Conservation (phyloP, 2,888 invertebrate species). For the Eudemis profundana region DNA sequence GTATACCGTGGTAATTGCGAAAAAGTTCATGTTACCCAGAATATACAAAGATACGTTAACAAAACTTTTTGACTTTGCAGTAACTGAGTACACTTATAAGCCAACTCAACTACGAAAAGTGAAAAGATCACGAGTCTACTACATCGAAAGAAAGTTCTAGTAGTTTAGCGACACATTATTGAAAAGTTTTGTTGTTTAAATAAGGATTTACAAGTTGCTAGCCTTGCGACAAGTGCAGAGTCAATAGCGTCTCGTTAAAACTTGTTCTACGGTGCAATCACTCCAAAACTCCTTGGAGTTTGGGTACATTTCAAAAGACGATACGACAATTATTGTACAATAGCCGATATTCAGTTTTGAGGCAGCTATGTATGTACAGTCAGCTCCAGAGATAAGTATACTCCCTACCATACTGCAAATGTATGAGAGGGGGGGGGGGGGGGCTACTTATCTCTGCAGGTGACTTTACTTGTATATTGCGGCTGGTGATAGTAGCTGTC, state of each 20-base stretch:
- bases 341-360: too few species aligned
- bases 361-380: too few species aligned
- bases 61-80: background rate
- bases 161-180: slow-evolving; percentile 45
- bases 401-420: too few species aligned
- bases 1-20: too few species aligned
- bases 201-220: slow-evolving; percentile 67
- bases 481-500: too few species aligned
- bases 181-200: slow-evolving; percentile 64
- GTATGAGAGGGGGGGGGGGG: too few species aligned
- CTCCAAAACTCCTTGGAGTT: slow-evolving; percentile 53
- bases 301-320: slow-evolving; percentile 10
- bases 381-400: too few species aligned
- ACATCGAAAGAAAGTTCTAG: slow-evolving; percentile 13
- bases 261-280: slow-evolving; percentile 58
- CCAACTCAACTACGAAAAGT: background rate
- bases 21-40: too few species aligned
- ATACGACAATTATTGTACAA: background rate
- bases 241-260: slow-evolving; percentile 76
- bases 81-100: background rate
- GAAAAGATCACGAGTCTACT: slow-evolving; percentile 20
- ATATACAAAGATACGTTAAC: background rate
- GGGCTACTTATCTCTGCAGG: too few species aligned
- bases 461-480: too few species aligned
- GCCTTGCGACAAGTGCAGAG: slow-evolving; percentile 62